Base-by-base conservation (phyloP, 2,797 vertebrate species). In the Zenarchopterus dispar region DNA sequence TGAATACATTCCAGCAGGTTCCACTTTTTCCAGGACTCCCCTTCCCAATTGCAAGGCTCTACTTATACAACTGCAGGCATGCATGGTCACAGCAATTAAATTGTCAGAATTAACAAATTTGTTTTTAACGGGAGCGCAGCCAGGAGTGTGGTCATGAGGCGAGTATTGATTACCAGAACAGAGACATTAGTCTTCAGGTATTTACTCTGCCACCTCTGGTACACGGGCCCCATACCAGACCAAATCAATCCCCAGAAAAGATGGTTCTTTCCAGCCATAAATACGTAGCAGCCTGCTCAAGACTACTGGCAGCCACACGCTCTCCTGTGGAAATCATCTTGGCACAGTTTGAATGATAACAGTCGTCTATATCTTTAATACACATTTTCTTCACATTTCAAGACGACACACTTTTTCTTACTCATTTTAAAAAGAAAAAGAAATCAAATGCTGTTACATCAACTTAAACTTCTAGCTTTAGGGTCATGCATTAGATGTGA, bases 51-150 rank as follows among this genome's bases (percentile, higher is more conserved):
- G 70, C 79, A 60, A 62, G 74, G 71, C 84, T 92, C 90, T 87
- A 88, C 91, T 91, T 91, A 88, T 85, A 89, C 90, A 73, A 87
- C 80, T 93, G 92, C 86, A 96, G 93, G 94, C 94, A 92, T 94
- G 94, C 94, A 93, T 90, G 93, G 94, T 92, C 93, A 89, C 92
- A 89, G 94, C 97, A 97, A 99, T 99, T 98, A 98, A 97, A 99
- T 97, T 98, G 97, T 99, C 97, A 98, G 94, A 97, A 97, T 98
- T 96, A 96, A 96, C 96, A 95, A 97, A 98, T 98, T 95, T 95
- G 96, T 96, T 98, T 98, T 97, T 96, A 97, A 98, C 95, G 94
- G 96, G 94, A 96, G 94, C 88, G 89, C 94, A 95, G 95, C 95
- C 95, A 94, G 93, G 91, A 96, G 95, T 96, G 94, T 92, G 95